A percentile compares a stretch with the other conserved stretches of the same genome.
phyloP scores from a whole-genome alignment of 2,888 invertebrate species.

The Pachydiplax longipennis region DNA sequence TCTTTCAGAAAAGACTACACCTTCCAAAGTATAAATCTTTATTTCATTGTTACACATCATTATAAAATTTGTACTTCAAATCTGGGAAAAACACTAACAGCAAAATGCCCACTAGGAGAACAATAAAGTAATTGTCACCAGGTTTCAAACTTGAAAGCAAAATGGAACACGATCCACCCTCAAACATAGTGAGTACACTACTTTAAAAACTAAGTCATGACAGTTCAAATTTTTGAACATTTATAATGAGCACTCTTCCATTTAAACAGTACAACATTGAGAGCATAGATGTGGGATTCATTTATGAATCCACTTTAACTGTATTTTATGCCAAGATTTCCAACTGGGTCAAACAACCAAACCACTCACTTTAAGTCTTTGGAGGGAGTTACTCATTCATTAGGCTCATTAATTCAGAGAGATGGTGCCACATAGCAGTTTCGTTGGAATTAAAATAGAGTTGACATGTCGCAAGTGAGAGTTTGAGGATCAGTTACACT shows the following conservation, averaged over 20 bases:
- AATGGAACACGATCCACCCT: not conserved
- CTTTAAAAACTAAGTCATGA: not conserved
- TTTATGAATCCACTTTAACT: not conserved
- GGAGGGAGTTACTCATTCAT: too few species aligned
- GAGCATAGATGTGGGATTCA: not conserved
- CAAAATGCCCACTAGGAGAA: not conserved
- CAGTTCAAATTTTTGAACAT: not conserved
- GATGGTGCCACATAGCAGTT: too few species aligned
- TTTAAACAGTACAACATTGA: too few species aligned
- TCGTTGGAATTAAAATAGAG: too few species aligned
- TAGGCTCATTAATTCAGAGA: too few species aligned
- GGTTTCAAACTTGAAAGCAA: not conserved
- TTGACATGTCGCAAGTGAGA: not conserved
- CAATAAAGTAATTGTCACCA: not conserved
- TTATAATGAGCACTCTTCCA: too few species aligned
- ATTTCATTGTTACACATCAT: not conserved
- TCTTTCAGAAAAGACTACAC: not conserved
- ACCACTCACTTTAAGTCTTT: too few species aligned
- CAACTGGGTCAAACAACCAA: too few species aligned
- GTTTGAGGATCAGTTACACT: not conserved
- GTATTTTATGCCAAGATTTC: not conserved
- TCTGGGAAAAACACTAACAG: slow-evolving; percentile 11
- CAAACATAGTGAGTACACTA: not conserved
- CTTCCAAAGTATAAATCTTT: slow-evolving; percentile 23
- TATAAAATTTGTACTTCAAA: slow-evolving; percentile 39